These are phyloP conservation scores for Gallinago stenura DNA, from an alignment of 2,797 vertebrate species.

Conservation along the genomic window DNA sequence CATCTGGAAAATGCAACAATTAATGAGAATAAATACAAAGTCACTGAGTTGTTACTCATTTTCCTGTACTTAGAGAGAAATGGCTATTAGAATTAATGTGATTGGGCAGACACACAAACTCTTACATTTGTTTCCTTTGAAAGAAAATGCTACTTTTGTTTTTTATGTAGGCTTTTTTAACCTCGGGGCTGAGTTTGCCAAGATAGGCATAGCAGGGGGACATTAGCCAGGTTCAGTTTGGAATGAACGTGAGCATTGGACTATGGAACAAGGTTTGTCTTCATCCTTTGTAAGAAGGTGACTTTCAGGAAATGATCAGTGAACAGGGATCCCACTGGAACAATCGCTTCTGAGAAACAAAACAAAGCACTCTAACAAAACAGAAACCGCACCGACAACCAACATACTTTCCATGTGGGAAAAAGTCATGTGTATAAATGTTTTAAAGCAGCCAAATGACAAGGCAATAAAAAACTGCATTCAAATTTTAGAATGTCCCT, in stretches of 20 bases:
- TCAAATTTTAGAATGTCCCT: background rate
- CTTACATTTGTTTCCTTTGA: background rate
- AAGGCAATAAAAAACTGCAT: background rate
- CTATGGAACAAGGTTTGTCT: background rate
- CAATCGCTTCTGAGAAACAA: background rate
- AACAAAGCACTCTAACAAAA: constrained; percentile 9
- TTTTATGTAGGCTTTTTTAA: background rate
- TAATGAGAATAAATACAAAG: constrained; percentile 37
- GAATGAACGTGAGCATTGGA: background rate
- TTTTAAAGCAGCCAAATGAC: background rate
- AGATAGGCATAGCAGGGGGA: background rate
- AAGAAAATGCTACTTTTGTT: background rate
- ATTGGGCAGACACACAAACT: background rate
- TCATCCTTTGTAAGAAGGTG: background rate
- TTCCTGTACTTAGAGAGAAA: background rate
- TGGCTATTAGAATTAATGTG: background rate
- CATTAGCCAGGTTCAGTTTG: background rate
- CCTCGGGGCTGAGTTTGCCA: background rate
- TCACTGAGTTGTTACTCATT: background rate
- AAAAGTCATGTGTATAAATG: background rate
- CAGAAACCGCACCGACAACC: background rate
- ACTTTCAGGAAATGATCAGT: background rate
- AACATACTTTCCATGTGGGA: constrained; percentile 7
- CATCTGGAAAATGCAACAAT: constrained; percentile 47
- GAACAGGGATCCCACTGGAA: background rate